Evolutionary conservation across 2,113 vertebrate species (phyloP), one percentile per base, ranked within the genome.

Genomic region (Gasterosteus aculeatus): DNA sequence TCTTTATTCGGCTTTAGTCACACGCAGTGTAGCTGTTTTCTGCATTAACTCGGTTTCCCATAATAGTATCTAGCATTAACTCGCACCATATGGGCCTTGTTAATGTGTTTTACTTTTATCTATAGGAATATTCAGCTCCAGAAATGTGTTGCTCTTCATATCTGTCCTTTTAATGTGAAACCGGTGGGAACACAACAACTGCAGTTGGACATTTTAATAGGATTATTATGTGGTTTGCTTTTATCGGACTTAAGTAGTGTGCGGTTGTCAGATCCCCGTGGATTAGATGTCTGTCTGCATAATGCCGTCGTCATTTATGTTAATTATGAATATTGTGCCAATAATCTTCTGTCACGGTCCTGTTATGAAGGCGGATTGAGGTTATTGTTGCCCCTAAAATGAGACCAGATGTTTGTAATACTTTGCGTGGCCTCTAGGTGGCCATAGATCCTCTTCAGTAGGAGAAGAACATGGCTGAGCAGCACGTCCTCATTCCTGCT

Each of bases 251-350:
- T 72, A 77, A 79, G 74, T 71, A 77, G 69, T 51, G 62, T 57
- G 77, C 80, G 58, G 64, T 78, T 61, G 63, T 10, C 67, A 69
- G 72, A 88, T 88, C 82, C 77, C 49, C 11, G 59, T 69, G 84
- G 88, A 88, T 91, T 91, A 89, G 81, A 63, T 69, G 84, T 86
- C 82, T 86, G 72, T 63, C 59, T 1, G 63, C 54, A 74, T 83
- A 89, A 87, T 78, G 66, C 71, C 73, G 15, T 85, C 84, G 72
- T 87, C 73, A 88, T 91, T 82, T 87, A 92, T 90, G 89, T 87
- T 85, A 81, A 90, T 91, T 82, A 83, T 64, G n/a, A 77, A 72
- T 74, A 87, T 87, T 87, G 61, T 85, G 82, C 73, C 85, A 88
- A 85, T 88, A 89, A 82, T 88, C 81, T 81, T 72, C 82, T 86